A percentile compares a stretch with the other conserved stretches of the same genome.
Evolutionary conservation across 1,140 invertebrate species (phyloP).

Genomic region (Tribolium castaneum): DNA sequence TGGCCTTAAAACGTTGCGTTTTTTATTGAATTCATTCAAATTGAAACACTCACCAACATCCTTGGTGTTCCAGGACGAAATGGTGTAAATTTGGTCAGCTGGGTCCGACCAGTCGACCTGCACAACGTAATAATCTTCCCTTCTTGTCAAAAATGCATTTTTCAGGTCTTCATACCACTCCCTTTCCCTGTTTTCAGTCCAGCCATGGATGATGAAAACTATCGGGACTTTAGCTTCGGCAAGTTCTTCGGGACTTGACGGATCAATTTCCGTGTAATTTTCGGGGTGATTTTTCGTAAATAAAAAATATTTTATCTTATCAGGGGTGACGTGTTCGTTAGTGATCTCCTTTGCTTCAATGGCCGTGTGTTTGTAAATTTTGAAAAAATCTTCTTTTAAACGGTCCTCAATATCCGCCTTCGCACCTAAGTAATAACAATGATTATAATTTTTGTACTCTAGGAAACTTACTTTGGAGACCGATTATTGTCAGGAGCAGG

Average conservation of each 20-base stretch:
- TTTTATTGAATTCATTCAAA: neutral
- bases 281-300: slow-evolving; percentile 47
- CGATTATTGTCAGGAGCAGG: neutral
- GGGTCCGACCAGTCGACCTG: slow-evolving; percentile 73
- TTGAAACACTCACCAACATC: slow-evolving; percentile 59
- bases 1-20: slow-evolving; percentile 42
- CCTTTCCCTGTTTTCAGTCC: slow-evolving; percentile 63
- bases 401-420: slow-evolving; percentile 13
- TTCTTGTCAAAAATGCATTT: slow-evolving; percentile 67
- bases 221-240: slow-evolving; percentile 42
- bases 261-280: slow-evolving; percentile 41
- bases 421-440: neutral
- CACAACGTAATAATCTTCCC: slow-evolving; percentile 72
- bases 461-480: neutral
- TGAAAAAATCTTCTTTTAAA: slow-evolving; percentile 38
- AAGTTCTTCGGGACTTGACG: slow-evolving; percentile 45
- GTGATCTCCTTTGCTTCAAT: slow-evolving; percentile 46
- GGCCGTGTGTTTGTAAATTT: slow-evolving; percentile 47
- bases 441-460: neutral
- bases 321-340: slow-evolving; percentile 44
- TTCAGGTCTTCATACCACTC: slow-evolving; percentile 63
- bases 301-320: slow-evolving; percentile 48
- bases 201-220: slow-evolving; percentile 68
- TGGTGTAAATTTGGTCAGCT: slow-evolving; percentile 64
- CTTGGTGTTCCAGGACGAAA: slow-evolving; percentile 58